phyloP scores from a whole-genome alignment of 2,113 vertebrate species.

The Catharus minimus region DNA sequence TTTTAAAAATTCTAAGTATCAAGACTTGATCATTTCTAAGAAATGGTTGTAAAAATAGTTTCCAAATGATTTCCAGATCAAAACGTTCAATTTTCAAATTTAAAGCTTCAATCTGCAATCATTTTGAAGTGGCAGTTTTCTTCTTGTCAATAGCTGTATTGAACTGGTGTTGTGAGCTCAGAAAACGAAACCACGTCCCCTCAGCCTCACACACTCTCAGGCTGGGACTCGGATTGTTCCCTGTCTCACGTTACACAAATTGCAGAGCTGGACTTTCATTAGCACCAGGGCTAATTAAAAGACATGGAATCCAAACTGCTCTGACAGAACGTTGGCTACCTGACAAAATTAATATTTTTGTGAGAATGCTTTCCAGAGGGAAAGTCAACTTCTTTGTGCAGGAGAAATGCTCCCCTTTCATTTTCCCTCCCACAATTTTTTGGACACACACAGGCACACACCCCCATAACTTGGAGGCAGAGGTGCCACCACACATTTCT shows the following conservation, averaged over 20 bases:
- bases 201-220: background rate
- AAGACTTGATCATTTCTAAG: background rate
- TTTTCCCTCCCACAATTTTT: background rate
- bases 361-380: background rate
- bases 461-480: background rate
- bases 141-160: conserved; percentile 2
- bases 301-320: background rate
- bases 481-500: background rate
- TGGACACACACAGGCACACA: background rate
- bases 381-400: background rate
- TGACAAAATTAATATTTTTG: conserved; percentile 18
- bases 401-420: background rate
- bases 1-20: background rate
- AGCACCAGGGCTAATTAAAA: background rate
- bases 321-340: background rate
- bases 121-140: background rate
- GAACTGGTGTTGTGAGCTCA: background rate
- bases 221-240: background rate
- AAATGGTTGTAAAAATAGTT: conserved; percentile 25
- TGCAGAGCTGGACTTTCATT: background rate
- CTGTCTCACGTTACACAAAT: background rate
- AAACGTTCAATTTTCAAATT: background rate
- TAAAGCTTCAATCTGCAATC: background rate
- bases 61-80: conserved; percentile 30
- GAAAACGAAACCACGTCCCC: background rate